phyloP scores from a whole-genome alignment of 2,797 vertebrate species.

The Aselliscus stoliczkanus region DNA sequence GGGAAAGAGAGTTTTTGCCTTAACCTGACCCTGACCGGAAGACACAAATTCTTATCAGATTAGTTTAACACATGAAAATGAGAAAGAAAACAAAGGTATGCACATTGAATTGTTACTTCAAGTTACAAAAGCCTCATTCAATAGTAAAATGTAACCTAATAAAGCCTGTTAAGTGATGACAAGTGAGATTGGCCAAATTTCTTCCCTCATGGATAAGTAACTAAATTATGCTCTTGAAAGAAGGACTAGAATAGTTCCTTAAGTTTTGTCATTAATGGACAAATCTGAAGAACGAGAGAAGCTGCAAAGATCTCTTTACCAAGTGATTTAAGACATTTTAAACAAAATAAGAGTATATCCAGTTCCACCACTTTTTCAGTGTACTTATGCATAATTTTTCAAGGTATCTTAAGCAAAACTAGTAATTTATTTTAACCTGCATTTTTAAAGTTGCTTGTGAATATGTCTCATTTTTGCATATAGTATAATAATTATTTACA shows the following conservation, averaged over 20 bases:
- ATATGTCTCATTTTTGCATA: neutral
- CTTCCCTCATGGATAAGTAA: neutral
- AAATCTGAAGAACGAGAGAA: neutral
- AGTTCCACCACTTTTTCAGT: neutral
- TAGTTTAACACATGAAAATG: neutral
- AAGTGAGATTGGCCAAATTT: neutral
- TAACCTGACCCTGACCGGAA: fast-evolving
- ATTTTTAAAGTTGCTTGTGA: neutral
- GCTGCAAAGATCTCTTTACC: neutral
- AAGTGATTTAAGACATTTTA: neutral
- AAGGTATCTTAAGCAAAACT: neutral
- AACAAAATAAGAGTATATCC: neutral
- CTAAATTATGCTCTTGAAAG: neutral
- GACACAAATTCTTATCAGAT: neutral
- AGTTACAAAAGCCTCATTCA: neutral
- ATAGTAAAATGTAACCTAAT: neutral
- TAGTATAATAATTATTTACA: neutral
- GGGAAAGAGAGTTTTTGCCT: neutral
- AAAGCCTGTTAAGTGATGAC: neutral
- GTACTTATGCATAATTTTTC: neutral
- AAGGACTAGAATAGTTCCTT: neutral
- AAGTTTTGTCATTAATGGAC: neutral
- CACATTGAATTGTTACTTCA: neutral
- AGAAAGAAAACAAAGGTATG: neutral
- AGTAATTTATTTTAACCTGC: neutral